Base-by-base conservation (phyloP, 1,140 invertebrate genomes). In the Trichonephila clavata region DNA sequence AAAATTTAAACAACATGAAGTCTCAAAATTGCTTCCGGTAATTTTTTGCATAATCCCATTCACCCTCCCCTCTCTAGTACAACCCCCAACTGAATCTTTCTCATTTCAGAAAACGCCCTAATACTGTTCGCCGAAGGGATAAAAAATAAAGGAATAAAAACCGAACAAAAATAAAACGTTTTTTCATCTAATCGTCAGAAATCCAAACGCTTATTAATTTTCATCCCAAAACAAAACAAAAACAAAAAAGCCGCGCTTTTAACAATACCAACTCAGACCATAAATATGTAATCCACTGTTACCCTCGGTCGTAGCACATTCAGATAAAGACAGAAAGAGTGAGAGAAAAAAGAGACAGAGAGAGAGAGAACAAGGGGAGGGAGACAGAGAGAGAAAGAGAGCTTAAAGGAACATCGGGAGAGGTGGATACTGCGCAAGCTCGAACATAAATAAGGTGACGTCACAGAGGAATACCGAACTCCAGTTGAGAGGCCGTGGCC, bases 201-300 rank as follows among this genome's bases (percentile, higher is more conserved):
- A 86, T 92, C 91, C 91, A 71, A 92, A 92, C 91, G 91, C 91
- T 92, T 92, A 92, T 92, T 92, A 92, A 92, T 92, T 92, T 91
- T 77, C 80, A 86, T 86, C 81, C 81, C 59, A 27, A 80, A 83
- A 92, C 77, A 65, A 92, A 91, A 84, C 77, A 81, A 81, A 60
- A 61, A 50, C 50, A 50, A n/a, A 61, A 24, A 80, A 80, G 50
- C 61, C 50, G 39, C 63, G 71, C 91, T 86, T 86, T 92, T 84
- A 92, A 86, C 91, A 92, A 71, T 83, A 84, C 83, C 80, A 86
- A 27, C 91, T 57, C 63, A 32, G 63, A 68, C 60, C 91, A 92
- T 92, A 92, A 92, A 92, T 92, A 92, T 92, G 91, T 92, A 92
- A 92, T 92, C 91, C 83, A 43, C 81, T 86, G 77, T 91, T 81